Conservation (phyloP, 1,140 invertebrate genomes). For the Drosophila orena region DNA sequence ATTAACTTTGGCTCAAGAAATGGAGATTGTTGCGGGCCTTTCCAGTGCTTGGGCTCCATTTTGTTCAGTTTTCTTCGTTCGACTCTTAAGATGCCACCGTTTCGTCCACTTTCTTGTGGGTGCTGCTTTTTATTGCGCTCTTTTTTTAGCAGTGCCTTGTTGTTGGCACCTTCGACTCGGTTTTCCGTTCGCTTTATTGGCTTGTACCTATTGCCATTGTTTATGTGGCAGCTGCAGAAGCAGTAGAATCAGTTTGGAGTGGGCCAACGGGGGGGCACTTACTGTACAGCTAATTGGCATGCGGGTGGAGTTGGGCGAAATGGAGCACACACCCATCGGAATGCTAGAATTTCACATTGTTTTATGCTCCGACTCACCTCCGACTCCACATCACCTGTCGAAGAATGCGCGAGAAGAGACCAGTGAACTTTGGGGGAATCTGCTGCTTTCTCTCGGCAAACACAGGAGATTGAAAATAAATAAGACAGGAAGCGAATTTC, state of each 20-base stretch:
- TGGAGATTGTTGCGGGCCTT: constrained; percentile 6
- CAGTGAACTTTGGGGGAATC: constrained; percentile 6
- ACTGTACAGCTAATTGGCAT: constrained; percentile 43
- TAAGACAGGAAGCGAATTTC: constrained; percentile 37
- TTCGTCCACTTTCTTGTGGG: constrained; percentile 1
- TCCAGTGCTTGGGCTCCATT: not conserved
- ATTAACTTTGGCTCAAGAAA: constrained; percentile 27
- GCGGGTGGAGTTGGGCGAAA: constrained; percentile 35
- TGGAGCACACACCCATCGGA: constrained; percentile 35
- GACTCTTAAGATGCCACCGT: not conserved
- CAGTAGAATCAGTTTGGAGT: constrained; percentile 4
- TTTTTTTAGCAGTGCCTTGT: not conserved
- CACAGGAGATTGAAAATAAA: constrained; percentile 6
- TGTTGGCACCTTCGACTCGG: constrained; percentile 1
- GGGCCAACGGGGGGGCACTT: constrained; percentile 20
- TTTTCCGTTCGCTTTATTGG: constrained; percentile 2
- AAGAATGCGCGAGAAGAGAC: not conserved
- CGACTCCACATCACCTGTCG: not conserved
- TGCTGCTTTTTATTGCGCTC: not conserved
- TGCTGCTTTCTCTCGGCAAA: constrained; percentile 20
- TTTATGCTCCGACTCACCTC: not conserved
- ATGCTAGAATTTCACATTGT: constrained; percentile 26
- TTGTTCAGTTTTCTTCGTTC: not conserved
- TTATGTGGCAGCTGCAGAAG: constrained; percentile 16
- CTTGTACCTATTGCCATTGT: constrained; percentile 22